phyloP scores from a whole-genome alignment of 1,140 invertebrate genomes.

The Scylla paramamosain region DNA sequence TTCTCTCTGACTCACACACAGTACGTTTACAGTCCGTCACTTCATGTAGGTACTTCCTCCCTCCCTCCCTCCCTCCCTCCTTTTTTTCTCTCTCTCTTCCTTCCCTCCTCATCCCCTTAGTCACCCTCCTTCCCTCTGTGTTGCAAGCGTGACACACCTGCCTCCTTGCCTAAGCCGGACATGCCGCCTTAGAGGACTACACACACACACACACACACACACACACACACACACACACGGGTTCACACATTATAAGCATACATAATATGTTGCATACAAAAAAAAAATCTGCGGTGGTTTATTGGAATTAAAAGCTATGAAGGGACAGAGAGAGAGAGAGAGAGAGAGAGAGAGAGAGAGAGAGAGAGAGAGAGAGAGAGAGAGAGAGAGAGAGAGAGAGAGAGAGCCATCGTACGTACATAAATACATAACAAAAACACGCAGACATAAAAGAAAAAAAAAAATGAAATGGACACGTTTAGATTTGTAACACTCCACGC shows the following conservation, averaged over 20 bases:
- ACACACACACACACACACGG: slow-evolving; percentile 28
- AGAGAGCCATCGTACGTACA: no score
- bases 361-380: no score
- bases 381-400: no score
- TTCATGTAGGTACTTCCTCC: background rate
- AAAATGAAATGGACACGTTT: background rate
- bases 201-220: slow-evolving; percentile 41
- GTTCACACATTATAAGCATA: background rate
- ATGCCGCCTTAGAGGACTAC: background rate
- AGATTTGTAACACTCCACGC: slow-evolving; percentile 35
- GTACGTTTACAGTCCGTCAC: no score
- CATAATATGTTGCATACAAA: background rate
- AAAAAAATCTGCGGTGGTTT: no score
- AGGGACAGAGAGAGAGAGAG: no score
- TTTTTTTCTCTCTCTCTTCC: background rate
- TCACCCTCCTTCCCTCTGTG: background rate
- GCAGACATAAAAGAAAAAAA: background rate
- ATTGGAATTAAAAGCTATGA: no score
- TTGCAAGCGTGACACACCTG: slow-evolving; percentile 9
- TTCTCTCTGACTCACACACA: no score
- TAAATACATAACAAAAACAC: no score
- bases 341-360: no score
- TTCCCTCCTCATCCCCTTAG: background rate
- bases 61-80: background rate
- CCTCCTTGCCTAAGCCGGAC: background rate